These are phyloP conservation scores for Gallinago stenura DNA, from an alignment of 2,797 vertebrate genomes.

Conservation along the genomic window DNA sequence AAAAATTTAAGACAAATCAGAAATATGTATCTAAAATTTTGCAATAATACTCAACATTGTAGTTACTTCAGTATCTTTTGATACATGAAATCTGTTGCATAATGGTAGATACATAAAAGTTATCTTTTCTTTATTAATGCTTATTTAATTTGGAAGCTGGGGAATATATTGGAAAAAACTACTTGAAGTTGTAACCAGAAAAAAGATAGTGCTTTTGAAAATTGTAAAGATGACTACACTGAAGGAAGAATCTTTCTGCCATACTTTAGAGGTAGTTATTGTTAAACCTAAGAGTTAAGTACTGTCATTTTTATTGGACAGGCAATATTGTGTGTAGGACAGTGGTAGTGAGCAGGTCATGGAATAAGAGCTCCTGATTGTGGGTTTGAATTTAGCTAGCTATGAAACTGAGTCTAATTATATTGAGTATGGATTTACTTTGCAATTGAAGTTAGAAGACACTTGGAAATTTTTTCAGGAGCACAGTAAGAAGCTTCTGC, in stretches of 20 bases:
- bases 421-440: not conserved
- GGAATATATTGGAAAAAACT: not conserved
- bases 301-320: not conserved
- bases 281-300: not conserved
- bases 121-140: not conserved
- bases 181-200: not conserved
- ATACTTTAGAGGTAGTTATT: not conserved
- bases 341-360: not conserved
- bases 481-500: not conserved
- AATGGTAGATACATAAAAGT: not conserved
- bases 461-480: not conserved
- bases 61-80: not conserved
- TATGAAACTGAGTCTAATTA: not conserved
- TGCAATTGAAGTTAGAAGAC: not conserved
- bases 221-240: not conserved
- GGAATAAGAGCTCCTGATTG: not conserved
- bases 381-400: not conserved
- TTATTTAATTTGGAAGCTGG: not conserved
- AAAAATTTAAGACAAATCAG: too few relatives aligned
- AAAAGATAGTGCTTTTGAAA: not conserved
- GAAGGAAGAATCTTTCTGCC: not conserved
- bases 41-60: not conserved
- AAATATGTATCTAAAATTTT: not conserved
- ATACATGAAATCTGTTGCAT: not conserved
- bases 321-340: not conserved